Evolutionary conservation across 2,113 vertebrate genomes (phyloP).

Genomic region (Rhizomys pruinosus): DNA sequence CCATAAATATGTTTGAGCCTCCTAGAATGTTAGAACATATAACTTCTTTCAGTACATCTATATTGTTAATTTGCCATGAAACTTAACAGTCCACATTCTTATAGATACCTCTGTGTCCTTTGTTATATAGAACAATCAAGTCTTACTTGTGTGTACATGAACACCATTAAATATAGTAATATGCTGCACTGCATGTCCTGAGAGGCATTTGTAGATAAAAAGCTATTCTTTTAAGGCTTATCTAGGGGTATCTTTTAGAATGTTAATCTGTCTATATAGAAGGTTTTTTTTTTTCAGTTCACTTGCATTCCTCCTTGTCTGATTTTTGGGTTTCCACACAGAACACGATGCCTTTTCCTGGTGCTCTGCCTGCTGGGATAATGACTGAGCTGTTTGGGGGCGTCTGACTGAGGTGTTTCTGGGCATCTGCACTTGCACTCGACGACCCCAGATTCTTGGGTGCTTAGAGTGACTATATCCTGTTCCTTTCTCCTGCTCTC

Average conservation of each 20-base stretch:
- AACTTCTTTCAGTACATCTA: neutral
- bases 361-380: neutral
- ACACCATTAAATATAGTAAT: neutral
- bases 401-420: no score
- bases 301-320: neutral
- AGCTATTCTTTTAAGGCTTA: constrained; percentile 47
- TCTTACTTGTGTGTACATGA: neutral
- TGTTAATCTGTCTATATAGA: neutral
- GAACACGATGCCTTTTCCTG: neutral
- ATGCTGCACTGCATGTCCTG: neutral
- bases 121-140: neutral
- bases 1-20: neutral
- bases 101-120: neutral
- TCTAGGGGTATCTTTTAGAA: neutral
- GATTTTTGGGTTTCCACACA: neutral
- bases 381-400: neutral
- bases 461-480: constrained; percentile 1
- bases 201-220: neutral
- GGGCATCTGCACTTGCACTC: neutral
- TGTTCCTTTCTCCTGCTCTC: neutral
- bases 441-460: neutral
- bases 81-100: neutral
- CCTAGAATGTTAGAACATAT: neutral
- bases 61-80: neutral
- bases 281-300: constrained; percentile 27